A percentile compares a stretch with the other conserved stretches of the same genome.
These are phyloP conservation scores for Mesocentrotus franciscanus DNA, from an alignment of 53 echinoderm and acorn worm genomes.

Conservation along the genomic window DNA sequence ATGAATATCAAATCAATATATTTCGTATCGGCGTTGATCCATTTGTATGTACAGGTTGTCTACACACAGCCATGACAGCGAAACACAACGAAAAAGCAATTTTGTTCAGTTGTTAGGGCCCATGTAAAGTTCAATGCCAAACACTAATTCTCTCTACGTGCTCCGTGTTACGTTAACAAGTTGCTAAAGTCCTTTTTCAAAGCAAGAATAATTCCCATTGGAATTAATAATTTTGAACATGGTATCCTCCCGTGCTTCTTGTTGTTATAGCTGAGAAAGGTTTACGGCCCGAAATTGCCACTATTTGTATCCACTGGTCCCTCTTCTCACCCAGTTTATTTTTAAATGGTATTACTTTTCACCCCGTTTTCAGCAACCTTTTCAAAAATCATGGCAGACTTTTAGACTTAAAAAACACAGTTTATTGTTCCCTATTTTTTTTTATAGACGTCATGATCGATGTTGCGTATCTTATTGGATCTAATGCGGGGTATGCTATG, in stretches of 20 bases:
- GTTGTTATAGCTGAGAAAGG: not conserved
- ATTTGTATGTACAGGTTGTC: not conserved
- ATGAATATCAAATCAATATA: not conserved
- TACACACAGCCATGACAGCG: not conserved
- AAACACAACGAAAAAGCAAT: not conserved
- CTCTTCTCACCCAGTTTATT: not conserved
- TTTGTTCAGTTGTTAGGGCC: not conserved
- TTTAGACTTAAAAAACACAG: not conserved
- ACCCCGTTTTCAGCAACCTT: not conserved
- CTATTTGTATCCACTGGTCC: not conserved
- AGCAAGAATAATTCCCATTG: not conserved
- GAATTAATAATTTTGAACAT: not conserved
- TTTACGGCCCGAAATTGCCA: not conserved
- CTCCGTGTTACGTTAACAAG: not conserved
- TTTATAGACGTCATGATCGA: not conserved
- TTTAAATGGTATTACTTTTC: not conserved
- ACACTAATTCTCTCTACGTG: not conserved
- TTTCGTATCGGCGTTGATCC: not conserved
- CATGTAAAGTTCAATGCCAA: not conserved
- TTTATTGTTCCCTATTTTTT: not conserved
- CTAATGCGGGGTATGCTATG: not conserved
- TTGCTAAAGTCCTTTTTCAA: not conserved
- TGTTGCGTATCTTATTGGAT: not conserved
- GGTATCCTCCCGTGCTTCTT: not conserved
- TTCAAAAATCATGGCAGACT: not conserved